These are phyloP conservation scores for Haliaeetus leucogaster DNA, from an alignment of 2,113 vertebrate genomes.

Conservation along the genomic window DNA sequence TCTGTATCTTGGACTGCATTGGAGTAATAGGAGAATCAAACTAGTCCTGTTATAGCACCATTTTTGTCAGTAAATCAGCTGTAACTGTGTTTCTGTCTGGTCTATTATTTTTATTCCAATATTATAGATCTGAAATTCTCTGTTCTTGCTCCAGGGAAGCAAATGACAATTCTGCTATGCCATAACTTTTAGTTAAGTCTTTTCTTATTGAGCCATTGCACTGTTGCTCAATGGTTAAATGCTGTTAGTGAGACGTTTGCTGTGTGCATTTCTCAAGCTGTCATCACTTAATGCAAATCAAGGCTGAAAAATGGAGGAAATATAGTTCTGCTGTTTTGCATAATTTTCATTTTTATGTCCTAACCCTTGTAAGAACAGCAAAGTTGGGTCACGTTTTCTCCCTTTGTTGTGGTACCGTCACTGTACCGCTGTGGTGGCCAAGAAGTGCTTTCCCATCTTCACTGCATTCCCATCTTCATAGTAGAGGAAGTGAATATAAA, in stretches of 20 bases:
- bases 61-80: background rate
- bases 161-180: background rate
- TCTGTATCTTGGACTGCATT: background rate
- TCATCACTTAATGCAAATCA: background rate
- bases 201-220: background rate
- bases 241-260: background rate
- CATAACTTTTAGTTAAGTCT: background rate
- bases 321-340: background rate
- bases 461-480: background rate
- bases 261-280: background rate
- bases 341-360: background rate
- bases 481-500: background rate
- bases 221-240: background rate
- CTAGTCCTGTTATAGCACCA: background rate
- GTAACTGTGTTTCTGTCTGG: background rate
- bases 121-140: background rate
- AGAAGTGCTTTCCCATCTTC: background rate
- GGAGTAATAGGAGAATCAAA: background rate
- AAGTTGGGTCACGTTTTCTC: background rate
- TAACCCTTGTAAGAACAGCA: background rate
- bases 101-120: background rate
- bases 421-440: background rate
- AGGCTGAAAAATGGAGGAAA: background rate
- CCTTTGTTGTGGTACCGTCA: fast-evolving
- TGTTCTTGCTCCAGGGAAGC: background rate